phyloP scores from a whole-genome alignment of 2,797 vertebrate genomes.

The Poecilia velifera region DNA sequence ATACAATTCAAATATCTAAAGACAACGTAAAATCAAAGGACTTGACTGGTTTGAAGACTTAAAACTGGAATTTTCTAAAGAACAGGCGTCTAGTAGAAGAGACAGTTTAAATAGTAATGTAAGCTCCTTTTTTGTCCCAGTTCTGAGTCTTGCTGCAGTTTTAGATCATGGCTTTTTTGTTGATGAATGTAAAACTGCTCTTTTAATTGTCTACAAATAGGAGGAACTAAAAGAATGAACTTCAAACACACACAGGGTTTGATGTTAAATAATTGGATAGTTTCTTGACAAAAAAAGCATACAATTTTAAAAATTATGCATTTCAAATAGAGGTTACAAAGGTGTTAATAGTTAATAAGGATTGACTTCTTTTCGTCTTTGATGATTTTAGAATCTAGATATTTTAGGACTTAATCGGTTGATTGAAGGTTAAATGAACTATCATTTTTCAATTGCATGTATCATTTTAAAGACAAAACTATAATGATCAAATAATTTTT shows the following conservation, averaged over 20 bases:
- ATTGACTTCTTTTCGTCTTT: neutral
- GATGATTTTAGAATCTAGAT: neutral
- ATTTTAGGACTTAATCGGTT: neutral
- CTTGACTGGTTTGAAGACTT: neutral
- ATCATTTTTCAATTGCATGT: neutral
- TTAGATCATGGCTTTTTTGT: neutral
- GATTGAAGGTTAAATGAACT: neutral
- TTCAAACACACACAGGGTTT: too few species aligned
- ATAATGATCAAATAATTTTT: neutral
- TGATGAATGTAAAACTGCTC: neutral
- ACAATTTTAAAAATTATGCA: neutral
- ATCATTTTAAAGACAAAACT: neutral
- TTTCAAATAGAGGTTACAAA: neutral
- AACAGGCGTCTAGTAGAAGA: neutral
- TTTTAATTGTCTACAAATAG: neutral
- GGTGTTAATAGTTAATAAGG: neutral
- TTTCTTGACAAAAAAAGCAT: too few species aligned
- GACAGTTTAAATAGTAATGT: neutral
- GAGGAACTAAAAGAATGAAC: neutral
- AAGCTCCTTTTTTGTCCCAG: neutral
- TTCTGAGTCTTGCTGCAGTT: neutral
- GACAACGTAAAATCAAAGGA: neutral
- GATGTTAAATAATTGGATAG: too few species aligned
- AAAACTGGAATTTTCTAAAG: neutral
- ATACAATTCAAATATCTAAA: neutral